Evolutionary conservation across 1,140 invertebrate species (phyloP), one percentile per base, ranked within the genome.

Genomic region (Zaprionus lachaisei): DNA sequence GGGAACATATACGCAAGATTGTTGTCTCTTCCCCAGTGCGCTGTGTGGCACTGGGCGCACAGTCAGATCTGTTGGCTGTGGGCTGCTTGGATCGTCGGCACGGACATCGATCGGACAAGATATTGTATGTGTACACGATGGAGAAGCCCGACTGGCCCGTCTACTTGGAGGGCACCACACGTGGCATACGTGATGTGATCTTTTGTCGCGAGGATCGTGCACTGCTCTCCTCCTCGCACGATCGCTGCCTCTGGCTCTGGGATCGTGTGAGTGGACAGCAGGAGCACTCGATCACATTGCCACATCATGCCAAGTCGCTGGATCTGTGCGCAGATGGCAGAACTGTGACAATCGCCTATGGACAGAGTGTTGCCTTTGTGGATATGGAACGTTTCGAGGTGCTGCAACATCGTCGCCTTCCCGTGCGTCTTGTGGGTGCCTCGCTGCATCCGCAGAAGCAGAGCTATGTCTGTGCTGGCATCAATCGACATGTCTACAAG

Each of bases 401-500:
- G 92, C 95, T 98, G 69, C 95, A 96, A 72, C 96, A 98, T 91
- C 96, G 96, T 83, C 94, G 95, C 49, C 95, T 98, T 51, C 97
- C 97, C 3, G 97, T 96, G 9, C 96, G 96, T 82, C 96, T 98
- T 12, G 96, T 97, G 91, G 97, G 97, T n/a, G 98, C 97, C 0
- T 98, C 98, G 17, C 93, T 99, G 31, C 96, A 98, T 94, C 97
- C 97, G 0, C 95, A 96, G 64, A 96, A 97, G 76, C 95, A 95
- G 51, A 96, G 97, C 54, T 99, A 98, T 93, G 97, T 99, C 2
- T 98, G 97, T 90, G 98, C 97, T 22, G 97, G 97, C 11, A 97
- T 98, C 91, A 97, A 99, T 93, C 96, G 98, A 63, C 98, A 97
- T 92, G 96, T 99, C 94, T 99, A 99, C 93, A 99, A 99, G 94